A percentile compares a stretch with the other conserved stretches of the same genome.
Evolutionary conservation across 2,113 vertebrate genomes (phyloP).

Genomic region (Nannobrachium achirus): DNA sequence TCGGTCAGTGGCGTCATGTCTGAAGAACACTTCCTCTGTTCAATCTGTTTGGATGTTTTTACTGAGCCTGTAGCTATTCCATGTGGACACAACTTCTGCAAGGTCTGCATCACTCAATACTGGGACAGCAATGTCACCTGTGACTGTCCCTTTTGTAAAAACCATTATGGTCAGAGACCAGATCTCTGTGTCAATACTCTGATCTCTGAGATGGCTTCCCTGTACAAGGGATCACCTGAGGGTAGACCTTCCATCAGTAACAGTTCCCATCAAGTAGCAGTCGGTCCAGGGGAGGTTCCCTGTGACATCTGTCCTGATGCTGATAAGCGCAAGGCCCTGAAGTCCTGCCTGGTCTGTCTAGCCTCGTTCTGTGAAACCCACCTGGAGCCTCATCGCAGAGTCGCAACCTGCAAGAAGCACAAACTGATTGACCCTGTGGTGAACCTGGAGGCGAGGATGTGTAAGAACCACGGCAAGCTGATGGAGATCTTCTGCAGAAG

Average conservation of each 20-base stretch:
- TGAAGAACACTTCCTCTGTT: background rate
- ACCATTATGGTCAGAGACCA: background rate
- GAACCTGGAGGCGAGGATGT: no score
- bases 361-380: conserved; percentile 57
- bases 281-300: conserved; percentile 23
- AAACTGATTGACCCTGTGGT: no score
- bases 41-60: conserved; percentile 1
- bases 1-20: background rate
- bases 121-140: background rate
- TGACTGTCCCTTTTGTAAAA: background rate
- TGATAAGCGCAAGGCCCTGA: conserved; percentile 38
- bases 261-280: background rate
- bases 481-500: conserved; percentile 25
- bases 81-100: conserved; percentile 8
- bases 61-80: background rate
- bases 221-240: background rate
- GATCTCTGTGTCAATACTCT: no score
- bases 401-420: no score
- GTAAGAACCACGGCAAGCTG: conserved; percentile 7
- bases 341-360: conserved; percentile 48
- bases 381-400: no score
- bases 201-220: background rate
- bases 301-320: conserved; percentile 49
- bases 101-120: background rate
- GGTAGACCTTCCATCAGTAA: background rate